phyloP scores from a whole-genome alignment of 2,888 invertebrate species.

The Eupithecia subfuscata region DNA sequence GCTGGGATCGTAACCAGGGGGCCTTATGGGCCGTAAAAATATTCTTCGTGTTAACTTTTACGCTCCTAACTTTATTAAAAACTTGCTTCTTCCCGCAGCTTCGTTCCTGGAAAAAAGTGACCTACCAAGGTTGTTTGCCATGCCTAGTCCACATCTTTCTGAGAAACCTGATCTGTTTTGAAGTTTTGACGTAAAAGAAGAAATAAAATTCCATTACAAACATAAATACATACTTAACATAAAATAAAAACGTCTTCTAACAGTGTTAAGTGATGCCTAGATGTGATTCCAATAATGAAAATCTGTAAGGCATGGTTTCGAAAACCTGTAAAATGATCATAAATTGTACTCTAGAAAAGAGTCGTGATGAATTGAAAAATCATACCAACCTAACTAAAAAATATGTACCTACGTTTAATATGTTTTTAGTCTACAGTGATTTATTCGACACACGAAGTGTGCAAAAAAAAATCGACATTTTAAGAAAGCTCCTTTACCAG shows the following conservation, averaged over 20 bases:
- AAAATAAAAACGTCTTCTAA: no score
- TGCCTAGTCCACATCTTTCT: background rate
- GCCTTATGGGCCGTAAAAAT: conserved; percentile 13
- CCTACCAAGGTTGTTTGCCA: background rate
- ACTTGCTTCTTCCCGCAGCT: background rate
- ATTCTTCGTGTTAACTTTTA: conserved; percentile 4
- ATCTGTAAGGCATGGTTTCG: no score
- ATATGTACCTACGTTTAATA: no score
- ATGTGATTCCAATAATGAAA: background rate
- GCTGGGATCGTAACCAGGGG: conserved; percentile 9
- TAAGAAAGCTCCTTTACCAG: background rate
- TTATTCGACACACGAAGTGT: background rate
- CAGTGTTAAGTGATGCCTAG: no score
- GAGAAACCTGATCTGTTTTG: no score
- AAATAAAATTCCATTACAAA: no score
- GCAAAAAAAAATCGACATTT: background rate
- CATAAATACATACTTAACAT: no score
- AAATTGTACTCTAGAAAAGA: background rate
- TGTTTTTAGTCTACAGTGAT: background rate
- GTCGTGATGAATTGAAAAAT: background rate
- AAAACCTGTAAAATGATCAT: no score
- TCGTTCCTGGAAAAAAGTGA: background rate
- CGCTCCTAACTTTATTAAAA: conserved; percentile 7
- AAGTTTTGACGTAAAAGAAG: no score
- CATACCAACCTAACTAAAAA: background rate